Percentiles rank a stretch among this genome's conserved stretches.
Conservation (phyloP, 1,140 invertebrate species). For the Melitaea cinxia region DNA sequence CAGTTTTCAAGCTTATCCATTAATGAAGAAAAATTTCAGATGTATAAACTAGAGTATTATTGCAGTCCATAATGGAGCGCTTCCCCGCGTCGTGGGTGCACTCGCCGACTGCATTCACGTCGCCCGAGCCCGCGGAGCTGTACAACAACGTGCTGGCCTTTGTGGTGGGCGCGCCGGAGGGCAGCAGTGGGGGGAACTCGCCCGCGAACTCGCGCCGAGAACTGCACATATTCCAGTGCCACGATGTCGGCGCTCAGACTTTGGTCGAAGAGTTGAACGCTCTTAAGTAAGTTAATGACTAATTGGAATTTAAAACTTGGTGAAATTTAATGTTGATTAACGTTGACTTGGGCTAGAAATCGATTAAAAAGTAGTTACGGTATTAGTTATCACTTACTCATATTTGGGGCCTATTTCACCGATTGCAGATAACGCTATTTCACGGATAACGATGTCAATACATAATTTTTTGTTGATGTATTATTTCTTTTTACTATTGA, state of each 20-base stretch:
- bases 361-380: too few relatives aligned
- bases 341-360: too few relatives aligned
- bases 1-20: too few relatives aligned
- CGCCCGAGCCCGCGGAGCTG: constrained; percentile 96
- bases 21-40: too few relatives aligned
- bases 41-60: background rate
- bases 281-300: constrained; percentile 63
- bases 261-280: constrained; percentile 82
- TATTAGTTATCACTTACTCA: too few relatives aligned
- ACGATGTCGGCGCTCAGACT: constrained; percentile 81
- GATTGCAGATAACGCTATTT: too few relatives aligned
- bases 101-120: constrained; percentile 98
- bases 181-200: constrained; percentile 58
- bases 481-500: too few relatives aligned
- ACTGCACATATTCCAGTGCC: constrained; percentile 99
- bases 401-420: too few relatives aligned
- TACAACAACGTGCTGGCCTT: constrained; percentile 99
- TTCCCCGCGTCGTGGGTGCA: constrained; percentile 96
- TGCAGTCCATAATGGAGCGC: constrained; percentile 95
- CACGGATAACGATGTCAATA: too few relatives aligned
- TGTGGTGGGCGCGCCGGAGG: constrained; percentile 88
- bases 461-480: too few relatives aligned
- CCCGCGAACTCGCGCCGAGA: constrained; percentile 86
- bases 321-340: too few relatives aligned
- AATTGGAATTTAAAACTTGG: too few relatives aligned